phyloP scores from a whole-genome alignment of 2,888 invertebrate species.

The Caenorhabditis sp. region DNA sequence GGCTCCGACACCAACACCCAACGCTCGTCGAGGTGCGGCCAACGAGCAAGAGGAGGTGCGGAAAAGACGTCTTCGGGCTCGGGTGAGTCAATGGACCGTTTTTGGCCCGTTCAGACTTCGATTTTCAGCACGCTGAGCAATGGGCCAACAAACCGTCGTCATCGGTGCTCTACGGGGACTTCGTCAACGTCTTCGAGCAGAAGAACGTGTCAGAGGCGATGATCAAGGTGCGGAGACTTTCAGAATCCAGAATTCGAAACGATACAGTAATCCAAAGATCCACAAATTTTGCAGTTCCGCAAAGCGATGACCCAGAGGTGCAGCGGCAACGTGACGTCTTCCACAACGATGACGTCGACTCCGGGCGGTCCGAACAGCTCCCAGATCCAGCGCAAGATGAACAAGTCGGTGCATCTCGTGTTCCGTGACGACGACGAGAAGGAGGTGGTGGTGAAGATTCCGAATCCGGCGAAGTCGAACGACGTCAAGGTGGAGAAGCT shows the following conservation, averaged over 20 bases:
- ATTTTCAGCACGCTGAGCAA: constrained; percentile 30
- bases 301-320: not conserved
- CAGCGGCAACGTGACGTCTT: not conserved
- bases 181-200: constrained; percentile 33
- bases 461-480: not conserved
- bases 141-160: not conserved
- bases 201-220: not conserved
- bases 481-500: too few species aligned
- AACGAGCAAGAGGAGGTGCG: not conserved
- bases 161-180: constrained; percentile 10
- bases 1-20: not conserved
- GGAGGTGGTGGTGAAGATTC: not conserved
- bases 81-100: not conserved
- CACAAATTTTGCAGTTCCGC: constrained; percentile 13
- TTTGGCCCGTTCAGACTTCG: too few species aligned
- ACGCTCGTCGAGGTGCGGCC: not conserved
- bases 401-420: not conserved
- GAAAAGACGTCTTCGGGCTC: not conserved
- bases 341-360: not conserved
- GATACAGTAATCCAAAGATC: too few species aligned
- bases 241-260: too few species aligned
- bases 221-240: not conserved
- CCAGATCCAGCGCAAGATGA: not conserved
- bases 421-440: not conserved
- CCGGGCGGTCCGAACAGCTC: not conserved